Evolutionary conservation across 2,888 invertebrate species (phyloP), one percentile per base, ranked within the genome.

Genomic region (Papilio elwesi): DNA sequence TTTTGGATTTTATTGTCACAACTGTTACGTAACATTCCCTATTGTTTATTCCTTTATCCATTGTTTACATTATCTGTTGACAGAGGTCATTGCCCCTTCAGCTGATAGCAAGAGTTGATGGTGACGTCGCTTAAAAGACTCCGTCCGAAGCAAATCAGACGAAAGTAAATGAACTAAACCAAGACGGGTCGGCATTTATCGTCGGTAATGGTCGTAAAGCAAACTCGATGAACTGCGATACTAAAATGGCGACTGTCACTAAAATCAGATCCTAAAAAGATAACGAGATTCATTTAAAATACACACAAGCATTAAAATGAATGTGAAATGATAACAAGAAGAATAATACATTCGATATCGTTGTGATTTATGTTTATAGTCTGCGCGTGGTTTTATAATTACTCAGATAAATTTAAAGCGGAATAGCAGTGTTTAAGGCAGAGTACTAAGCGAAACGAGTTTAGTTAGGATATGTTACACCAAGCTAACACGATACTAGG

Each of bases 131-230:
- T 81, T 78, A 79, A 80, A 78, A 79, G 81, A 76, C 74, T 79
- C 74, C 74, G 77, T 77, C 78, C 82, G 82, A 80, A 80, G 82
- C 81, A 80, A 81, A 79, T 79, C 74, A 78, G 47, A 74, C 74
- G 77, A 76, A 85, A 82, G 85, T 88, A 90, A 90, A 90, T 90
- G 86, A 89, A 86, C 82, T 77, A 79, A 81, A 81, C 84, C 82
- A 81, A 82, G 78, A 83, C 82, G 84, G 83, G 82, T 82, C 84
- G 86, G 89, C 87, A 87, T 88, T 91, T 88, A 91, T 90, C 86
- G 89, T 81, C 72, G 59, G 85, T 81, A 85, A 90, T 90, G 48
- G 66, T 66, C 59, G 26, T 73, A 91, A 92, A 91, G 89, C 86
- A 89, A 87, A 88, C 84, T 82, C 77, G 84, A 83, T 71, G 49